Evolutionary conservation across 37 sponge, comb jelly and placozoan genomes (phyloP), one percentile per base, ranked within the genome.

Genomic region (Geodia barretti): DNA sequence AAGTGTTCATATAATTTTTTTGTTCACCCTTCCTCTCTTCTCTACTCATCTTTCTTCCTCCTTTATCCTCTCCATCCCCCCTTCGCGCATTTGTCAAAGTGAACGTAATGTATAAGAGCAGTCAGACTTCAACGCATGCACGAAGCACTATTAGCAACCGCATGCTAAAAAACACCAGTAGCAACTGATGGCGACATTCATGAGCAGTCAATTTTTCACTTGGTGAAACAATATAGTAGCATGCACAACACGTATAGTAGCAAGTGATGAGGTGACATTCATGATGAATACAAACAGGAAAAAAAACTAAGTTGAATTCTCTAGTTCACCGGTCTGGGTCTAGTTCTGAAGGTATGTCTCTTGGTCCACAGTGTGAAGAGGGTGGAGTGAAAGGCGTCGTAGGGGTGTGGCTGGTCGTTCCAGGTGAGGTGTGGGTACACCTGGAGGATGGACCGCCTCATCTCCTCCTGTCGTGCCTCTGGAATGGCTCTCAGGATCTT

Each of bases 341-440:
- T 70, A 41, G 68, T 75, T 80, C 76, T 67, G 31, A 26, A 32
- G 28, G 76, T 31, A 59, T 77, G 42, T 41, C 88, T 30, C 37
- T 68, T 82, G n/a, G 21, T 73, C 93, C 93, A 93, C 60, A 93
- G 77, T 41, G 89, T 76, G 69, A 79, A 93, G 34, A 93, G 79
- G 58, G 89, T 74, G 23, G 84, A 73, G 58, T 93, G 81, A 43
- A 93, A 93, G 0, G 93, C 93, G 74, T 93, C 93, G 38, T 79
- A 89, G 19, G 87, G 87, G 29, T 42, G 68, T 0, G 90, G 90
- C 3, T 90, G 93, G 34, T 82, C 63, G 41, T 93, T 81, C 93
- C 93, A 92, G 34, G 93, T 92, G 31, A 92, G 62, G 41, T 92
- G 93, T 3, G 82, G 64, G 64, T 69, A 73, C 5, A 84, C 76